Evolutionary conservation across 2,888 invertebrate genomes (phyloP), one percentile per base, ranked within the genome.

Genomic region (Malthinus flaveolus): DNA sequence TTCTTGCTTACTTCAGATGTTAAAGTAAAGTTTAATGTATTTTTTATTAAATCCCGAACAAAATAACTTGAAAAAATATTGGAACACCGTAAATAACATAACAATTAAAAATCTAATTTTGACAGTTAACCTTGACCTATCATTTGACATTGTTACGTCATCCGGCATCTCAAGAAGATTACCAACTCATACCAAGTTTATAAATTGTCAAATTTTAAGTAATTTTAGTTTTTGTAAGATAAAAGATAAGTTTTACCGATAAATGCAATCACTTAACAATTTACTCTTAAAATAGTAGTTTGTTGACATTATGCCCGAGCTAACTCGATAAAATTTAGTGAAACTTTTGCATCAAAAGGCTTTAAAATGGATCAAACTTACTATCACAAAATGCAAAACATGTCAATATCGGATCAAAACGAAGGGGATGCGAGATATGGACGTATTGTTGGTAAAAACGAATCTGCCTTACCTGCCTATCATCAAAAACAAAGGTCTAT

Each of bases 401-500:
- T 77, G 70, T 71, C 73, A 10, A 54, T 76, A 33, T 70, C 70
- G 44, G 72, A 68, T 9, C 67, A 68, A 56, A 66, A 53, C 37
- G 71, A 73, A 51, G 42, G 59, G 44, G 75, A 77, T 63, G 67
- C 75, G 3, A 72, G 76, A 56, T 79, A 80, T 65, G 78, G 78
- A 11, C 72, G 78, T 31, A 77, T 79, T 47, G 65, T 73, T 58
- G 71, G 71, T 10, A 80, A 78, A 71, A 61, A 74, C 10, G 75
- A 77, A 54, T 67, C 69, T 45, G 63, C 64, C 12, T 64, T 65
- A 33, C 56, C 60, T 57, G 44, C 61, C 7, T 71, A 71, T 48
- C 74, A 77, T 62, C 72, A 73, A 12, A 84, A 84, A 78, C 79
- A 80, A 70, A 80, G 86, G 67, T 79, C 85, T 36, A 81, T 87